A percentile compares a stretch with the other conserved stretches of the same genome.
Evolutionary conservation across 2,888 invertebrate species (phyloP).

Genomic region (Panopea generosa): DNA sequence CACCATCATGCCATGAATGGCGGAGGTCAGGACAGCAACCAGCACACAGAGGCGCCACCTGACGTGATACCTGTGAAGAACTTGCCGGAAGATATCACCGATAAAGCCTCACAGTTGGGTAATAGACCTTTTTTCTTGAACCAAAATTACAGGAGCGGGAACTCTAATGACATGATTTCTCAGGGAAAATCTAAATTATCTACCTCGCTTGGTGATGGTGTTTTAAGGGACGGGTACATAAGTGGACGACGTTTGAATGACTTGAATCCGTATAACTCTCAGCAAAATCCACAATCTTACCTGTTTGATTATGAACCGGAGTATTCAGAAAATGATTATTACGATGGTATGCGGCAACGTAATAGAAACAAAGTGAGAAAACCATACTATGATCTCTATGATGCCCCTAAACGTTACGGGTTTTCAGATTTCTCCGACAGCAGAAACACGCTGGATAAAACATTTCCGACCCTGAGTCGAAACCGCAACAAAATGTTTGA

Average conservation of each 20-base stretch:
- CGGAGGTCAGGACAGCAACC: conserved; percentile 26
- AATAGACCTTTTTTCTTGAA: conserved; percentile 4
- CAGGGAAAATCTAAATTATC: conserved; percentile 19
- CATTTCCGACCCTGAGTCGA: conserved; percentile 48
- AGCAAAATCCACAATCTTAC: conserved; percentile 18
- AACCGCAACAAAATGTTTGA: conserved; percentile 77
- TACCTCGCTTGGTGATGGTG: conserved; percentile 33
- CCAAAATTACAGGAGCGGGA: background rate
- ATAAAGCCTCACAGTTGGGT: background rate
- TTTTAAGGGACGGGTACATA: background rate
- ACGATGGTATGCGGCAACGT: conserved; percentile 59
- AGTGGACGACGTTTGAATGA: background rate
- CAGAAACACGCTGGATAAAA: conserved; percentile 12
- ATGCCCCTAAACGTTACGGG: conserved; percentile 20
- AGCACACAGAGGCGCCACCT: conserved; percentile 15
- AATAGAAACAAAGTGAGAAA: conserved; percentile 47
- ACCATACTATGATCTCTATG: conserved; percentile 55
- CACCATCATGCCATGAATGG: conserved; percentile 62
- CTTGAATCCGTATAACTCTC: background rate
- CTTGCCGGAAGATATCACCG: background rate
- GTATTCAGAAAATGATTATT: conserved; percentile 47
- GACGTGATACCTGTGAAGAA: conserved; percentile 5
- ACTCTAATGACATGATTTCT: conserved; percentile 4
- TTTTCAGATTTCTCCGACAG: conserved; percentile 39
- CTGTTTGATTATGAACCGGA: conserved; percentile 51